Evolutionary conservation across 1,140 invertebrate species (phyloP), one percentile per base, ranked within the genome.

Genomic region (Oscheius sp.): DNA sequence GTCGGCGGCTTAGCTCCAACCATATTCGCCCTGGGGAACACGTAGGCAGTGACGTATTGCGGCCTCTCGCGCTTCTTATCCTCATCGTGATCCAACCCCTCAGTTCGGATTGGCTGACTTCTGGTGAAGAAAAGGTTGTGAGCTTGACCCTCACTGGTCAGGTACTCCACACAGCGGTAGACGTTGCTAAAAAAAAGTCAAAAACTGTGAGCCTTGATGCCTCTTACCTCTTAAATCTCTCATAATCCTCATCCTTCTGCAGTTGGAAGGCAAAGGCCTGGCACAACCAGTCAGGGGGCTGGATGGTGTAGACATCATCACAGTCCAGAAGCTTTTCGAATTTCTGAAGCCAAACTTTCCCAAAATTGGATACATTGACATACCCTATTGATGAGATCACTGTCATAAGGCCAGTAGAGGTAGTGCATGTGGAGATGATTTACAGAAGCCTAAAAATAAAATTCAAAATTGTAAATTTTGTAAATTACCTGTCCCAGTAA

Each of bases 401-500:
- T 68, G 26, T 82, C 80, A 55, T 83, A 83, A 3, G 82, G 83
- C 82, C 82, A 83, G 45, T 79, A 82, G n/a, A 84, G 35, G 20
- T 74, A 67, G 42, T 83, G 82, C 26, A 84, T 45, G 73, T 83
- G 82, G n/a, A 84, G 62, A 58, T 83, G 82, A 73, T 83, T 83
- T 3, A 83, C 83, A 7, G 79, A 82, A 1, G 82, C 82, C 42
- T 42, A n/a, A 42, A 42, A 7, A 7, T 10, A 42, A 10, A 10
- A 10, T 10, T 10, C n/a, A 42, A 10, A n/a, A 42, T 10, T n/a
- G 7, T 42, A 42, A 42, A 42, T n/a, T n/a, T 10, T 10, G n/a
- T 10, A 10, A 10, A 7, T 42, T n/a, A 42, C 38, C 49, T 83
- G 83, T n/a, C 79, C 82, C 10, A 83, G 64, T 3, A 83, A 65